Percentiles rank a stretch among this genome's conserved stretches.
Evolutionary conservation across 2,888 invertebrate genomes (phyloP).

Genomic region (Scaptomyza tumidula): DNA sequence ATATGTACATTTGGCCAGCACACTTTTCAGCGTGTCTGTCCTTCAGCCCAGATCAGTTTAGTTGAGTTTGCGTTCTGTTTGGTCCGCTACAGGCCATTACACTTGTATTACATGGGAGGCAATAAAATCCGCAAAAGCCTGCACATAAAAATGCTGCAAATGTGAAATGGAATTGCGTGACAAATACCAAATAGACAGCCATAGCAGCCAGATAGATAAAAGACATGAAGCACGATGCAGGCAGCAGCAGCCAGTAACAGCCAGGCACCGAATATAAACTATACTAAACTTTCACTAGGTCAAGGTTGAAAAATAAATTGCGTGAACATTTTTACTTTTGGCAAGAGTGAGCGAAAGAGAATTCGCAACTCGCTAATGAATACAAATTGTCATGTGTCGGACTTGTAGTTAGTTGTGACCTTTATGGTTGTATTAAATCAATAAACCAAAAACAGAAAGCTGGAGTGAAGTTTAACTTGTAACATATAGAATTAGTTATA

Average conservation of each 20-base stretch:
- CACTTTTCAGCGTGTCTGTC: constrained; percentile 4
- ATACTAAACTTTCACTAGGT: constrained; percentile 39
- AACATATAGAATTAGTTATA: neutral
- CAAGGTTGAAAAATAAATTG: constrained; percentile 54
- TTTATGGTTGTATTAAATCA: neutral
- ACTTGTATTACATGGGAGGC: constrained; percentile 12
- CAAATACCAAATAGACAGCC: constrained; percentile 35
- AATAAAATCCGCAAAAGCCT: constrained; percentile 26
- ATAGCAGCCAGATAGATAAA: constrained; percentile 1
- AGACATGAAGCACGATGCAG: constrained; percentile 9
- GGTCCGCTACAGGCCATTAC: constrained; percentile 4
- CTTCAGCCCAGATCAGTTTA: neutral
- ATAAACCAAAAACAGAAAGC: neutral
- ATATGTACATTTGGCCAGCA: neutral
- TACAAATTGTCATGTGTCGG: constrained; percentile 10
- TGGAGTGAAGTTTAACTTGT: neutral
- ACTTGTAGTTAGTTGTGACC: constrained; percentile 13
- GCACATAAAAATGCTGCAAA: constrained; percentile 31
- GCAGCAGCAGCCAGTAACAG: neutral
- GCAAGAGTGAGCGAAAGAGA: neutral
- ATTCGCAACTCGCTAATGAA: constrained; percentile 42
- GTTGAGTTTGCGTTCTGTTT: neutral
- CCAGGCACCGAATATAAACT: too few species aligned
- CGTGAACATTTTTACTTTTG: constrained; percentile 11
- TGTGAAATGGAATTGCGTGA: constrained; percentile 48